Evolutionary conservation across 2,888 invertebrate genomes (phyloP).

Genomic region (Loripinus fragilis): DNA sequence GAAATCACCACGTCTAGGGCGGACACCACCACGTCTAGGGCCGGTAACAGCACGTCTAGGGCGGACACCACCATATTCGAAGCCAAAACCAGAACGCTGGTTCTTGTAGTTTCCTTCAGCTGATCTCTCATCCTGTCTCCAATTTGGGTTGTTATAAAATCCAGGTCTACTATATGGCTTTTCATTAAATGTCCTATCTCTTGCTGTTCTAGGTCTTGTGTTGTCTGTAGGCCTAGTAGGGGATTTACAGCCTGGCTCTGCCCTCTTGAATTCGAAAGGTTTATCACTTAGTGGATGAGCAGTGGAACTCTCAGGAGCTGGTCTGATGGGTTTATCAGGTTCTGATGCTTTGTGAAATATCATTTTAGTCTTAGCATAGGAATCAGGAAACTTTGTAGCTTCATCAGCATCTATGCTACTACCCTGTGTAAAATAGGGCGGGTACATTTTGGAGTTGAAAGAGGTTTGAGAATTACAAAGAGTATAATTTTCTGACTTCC

Average conservation of each 20-base stretch:
- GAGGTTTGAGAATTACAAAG: neutral
- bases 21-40: too few species aligned
- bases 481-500: constrained; percentile 62
- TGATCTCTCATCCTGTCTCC: too few species aligned
- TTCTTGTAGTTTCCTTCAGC: too few species aligned
- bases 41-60: too few species aligned
- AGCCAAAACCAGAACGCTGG: too few species aligned
- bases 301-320: neutral
- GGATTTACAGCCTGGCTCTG: neutral
- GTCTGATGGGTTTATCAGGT: too few species aligned
- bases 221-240: neutral
- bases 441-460: too few species aligned
- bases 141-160: neutral
- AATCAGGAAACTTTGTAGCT: neutral
- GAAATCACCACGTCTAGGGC: too few species aligned
- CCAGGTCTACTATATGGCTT: neutral
- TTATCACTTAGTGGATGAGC: constrained; percentile 30
- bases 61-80: too few species aligned
- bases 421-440: neutral
- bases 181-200: too few species aligned
- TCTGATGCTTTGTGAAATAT: too few species aligned
- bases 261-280: constrained; percentile 27
- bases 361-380: constrained; percentile 37
- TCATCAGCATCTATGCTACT: neutral
- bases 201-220: neutral